These are phyloP conservation scores for Hafferia zeledoni DNA, from an alignment of 2,797 vertebrate genomes.

Conservation along the genomic window DNA sequence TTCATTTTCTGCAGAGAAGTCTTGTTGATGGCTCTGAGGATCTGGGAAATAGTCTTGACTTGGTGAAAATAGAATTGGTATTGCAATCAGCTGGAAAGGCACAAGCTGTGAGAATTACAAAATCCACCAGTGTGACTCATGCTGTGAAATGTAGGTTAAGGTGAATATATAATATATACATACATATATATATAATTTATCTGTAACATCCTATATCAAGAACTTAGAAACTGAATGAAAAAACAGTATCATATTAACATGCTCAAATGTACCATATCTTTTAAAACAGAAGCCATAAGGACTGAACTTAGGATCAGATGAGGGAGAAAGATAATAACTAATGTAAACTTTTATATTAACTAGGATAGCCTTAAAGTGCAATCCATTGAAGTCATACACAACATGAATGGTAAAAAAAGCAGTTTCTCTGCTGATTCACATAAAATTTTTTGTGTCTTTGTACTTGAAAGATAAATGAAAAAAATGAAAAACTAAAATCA, in stretches of 20 bases:
- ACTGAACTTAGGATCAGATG: neutral
- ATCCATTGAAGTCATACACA: neutral
- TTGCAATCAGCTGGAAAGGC: slow-evolving; percentile 20
- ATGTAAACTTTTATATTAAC: neutral
- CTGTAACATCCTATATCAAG: neutral
- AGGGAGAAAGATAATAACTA: neutral
- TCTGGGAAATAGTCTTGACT: neutral
- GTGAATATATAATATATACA: neutral
- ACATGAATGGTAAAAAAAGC: neutral
- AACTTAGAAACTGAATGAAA: neutral
- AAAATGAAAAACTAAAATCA: neutral
- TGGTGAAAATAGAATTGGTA: neutral
- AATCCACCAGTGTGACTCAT: neutral
- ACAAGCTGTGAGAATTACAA: neutral
- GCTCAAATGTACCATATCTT: neutral
- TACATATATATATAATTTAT: neutral
- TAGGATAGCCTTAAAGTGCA: neutral
- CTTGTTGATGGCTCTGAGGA: neutral
- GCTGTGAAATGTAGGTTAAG: neutral
- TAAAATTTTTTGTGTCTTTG: neutral
- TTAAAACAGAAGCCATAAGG: neutral
- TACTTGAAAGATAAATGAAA: neutral
- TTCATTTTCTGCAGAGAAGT: slow-evolving; percentile 8
- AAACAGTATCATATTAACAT: neutral
- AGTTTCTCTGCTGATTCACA: neutral